Conservation (phyloP, 2,797 vertebrate species). For the Enteromius argenteus region DNA sequence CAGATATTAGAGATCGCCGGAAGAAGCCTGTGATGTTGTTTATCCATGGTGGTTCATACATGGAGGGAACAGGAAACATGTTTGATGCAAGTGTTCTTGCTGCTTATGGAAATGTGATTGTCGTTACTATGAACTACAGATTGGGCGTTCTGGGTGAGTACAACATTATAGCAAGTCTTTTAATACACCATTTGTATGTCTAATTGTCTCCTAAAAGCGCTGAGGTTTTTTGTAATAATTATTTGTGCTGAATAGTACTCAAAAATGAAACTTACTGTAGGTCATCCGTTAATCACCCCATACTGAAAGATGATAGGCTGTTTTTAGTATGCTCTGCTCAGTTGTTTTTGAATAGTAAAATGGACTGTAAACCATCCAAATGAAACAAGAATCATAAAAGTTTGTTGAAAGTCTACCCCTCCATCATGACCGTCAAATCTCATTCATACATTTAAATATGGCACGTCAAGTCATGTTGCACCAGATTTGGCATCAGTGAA, state of each 20-base stretch:
- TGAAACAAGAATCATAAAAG: not conserved
- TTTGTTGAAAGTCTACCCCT: not conserved
- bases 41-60: conserved; percentile 96
- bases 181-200: not conserved
- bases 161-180: not conserved
- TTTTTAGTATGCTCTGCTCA: not conserved
- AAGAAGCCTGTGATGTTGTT: conserved; percentile 97
- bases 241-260: too few species aligned
- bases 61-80: conserved; percentile 97
- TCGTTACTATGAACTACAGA: conserved; percentile 97
- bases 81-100: conserved; percentile 94
- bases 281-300: not conserved
- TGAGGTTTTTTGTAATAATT: not conserved
- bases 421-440: not conserved
- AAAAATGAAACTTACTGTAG: too few species aligned
- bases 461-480: conserved; percentile 2
- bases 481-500: not conserved
- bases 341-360: not conserved
- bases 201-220: not conserved
- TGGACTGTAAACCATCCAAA: not conserved
- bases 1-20: conserved; percentile 93
- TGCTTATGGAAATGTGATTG: conserved; percentile 94
- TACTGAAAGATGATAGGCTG: not conserved
- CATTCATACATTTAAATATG: not conserved
- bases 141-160: conserved; percentile 94